Evolutionary conservation across 2,797 vertebrate genomes (phyloP), one percentile per base, ranked within the genome.

Genomic region (Limosa lapponica): DNA sequence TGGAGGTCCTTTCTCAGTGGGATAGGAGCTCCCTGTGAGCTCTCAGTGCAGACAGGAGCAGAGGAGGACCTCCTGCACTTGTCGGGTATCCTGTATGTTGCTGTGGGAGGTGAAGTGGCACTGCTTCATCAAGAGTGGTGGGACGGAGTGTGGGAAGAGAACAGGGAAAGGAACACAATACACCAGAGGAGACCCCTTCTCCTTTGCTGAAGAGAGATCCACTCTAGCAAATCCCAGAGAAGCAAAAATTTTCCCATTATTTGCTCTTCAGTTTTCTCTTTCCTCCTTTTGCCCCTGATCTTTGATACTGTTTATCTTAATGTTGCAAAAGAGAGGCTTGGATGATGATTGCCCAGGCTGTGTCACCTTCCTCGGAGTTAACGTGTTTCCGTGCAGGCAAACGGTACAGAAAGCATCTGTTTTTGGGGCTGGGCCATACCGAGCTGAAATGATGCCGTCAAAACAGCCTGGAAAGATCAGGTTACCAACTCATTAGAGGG

Each of bases 401-500:
- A 85, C 46, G 41, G 17, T 64, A 51, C 2, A 6, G 66, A 74
- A 87, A 91, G 58, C 77, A 73, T 88, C 87, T 94, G 55, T 18
- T 91, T 93, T 72, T 0, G 1, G 55, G 54, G 48, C 30, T 81
- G 74, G 71, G 43, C 51, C 41, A 71, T 59, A 14, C 24, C 2
- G 16, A 66, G 41, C 57, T 82, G 86, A 93, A 96, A 91, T 23
- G 34, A 49, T 77, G 24, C 52, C 32, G 59, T 93, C 64, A 82
- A 82, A 77, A 72, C 71, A 94, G 41, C 52, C 89, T 83, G 81
- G 73, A 73, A 92, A 87, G 97, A 97, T 98, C 87, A 74, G 55
- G 89, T 97, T 96, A 93, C 95, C 75, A 89, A 89, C 89, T 95
- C 91, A 93, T 97, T 97, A 97, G 83, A 37, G 72, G 71, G 77